A percentile compares a stretch with the other conserved stretches of the same genome.
These are phyloP conservation scores for Acomys russatus DNA, from an alignment of 2,797 vertebrate species.

Conservation along the genomic window DNA sequence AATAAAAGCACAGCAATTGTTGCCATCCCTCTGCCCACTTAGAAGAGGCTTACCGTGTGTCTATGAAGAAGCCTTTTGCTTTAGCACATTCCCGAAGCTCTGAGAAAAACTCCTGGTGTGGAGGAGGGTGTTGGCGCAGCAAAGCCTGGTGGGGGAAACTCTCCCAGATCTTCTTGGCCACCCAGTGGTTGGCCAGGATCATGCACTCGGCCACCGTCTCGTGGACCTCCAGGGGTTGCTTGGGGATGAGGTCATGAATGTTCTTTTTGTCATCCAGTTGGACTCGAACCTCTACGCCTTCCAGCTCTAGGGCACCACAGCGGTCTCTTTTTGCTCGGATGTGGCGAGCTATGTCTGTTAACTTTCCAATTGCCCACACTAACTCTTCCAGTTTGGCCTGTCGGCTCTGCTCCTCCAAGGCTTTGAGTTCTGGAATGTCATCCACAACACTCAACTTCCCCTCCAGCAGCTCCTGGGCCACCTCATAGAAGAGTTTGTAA, in stretches of 20 bases:
- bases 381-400: slow-evolving; percentile 89
- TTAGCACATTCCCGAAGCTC: slow-evolving; percentile 92
- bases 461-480: slow-evolving; percentile 94
- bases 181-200: slow-evolving; percentile 99
- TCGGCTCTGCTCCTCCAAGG: slow-evolving; percentile 84
- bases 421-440: slow-evolving; percentile 91
- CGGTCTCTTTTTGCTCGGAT: slow-evolving; percentile 91
- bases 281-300: slow-evolving; percentile 95
- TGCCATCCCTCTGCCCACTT: not conserved
- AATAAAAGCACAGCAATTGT: not conserved
- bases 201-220: slow-evolving; percentile 98
- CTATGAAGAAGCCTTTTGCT: slow-evolving; percentile 93
- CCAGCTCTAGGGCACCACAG: slow-evolving; percentile 95
- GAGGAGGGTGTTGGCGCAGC: slow-evolving; percentile 94
- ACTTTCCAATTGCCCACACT: slow-evolving; percentile 90
- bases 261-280: slow-evolving; percentile 95
- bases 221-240: slow-evolving; percentile 96
- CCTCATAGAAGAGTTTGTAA: slow-evolving; percentile 96
- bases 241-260: slow-evolving; percentile 95
- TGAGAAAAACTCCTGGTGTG: slow-evolving; percentile 94
- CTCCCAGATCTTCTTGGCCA: slow-evolving; percentile 95
- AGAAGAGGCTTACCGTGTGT: slow-evolving; percentile 91
- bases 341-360: slow-evolving; percentile 93
- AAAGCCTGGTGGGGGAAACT: slow-evolving; percentile 94
- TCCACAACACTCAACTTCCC: slow-evolving; percentile 86